Percentiles rank a stretch among this genome's conserved stretches.
These are phyloP conservation scores for Meiosimyza decipiens DNA, from an alignment of 2,888 invertebrate genomes.

Conservation along the genomic window DNA sequence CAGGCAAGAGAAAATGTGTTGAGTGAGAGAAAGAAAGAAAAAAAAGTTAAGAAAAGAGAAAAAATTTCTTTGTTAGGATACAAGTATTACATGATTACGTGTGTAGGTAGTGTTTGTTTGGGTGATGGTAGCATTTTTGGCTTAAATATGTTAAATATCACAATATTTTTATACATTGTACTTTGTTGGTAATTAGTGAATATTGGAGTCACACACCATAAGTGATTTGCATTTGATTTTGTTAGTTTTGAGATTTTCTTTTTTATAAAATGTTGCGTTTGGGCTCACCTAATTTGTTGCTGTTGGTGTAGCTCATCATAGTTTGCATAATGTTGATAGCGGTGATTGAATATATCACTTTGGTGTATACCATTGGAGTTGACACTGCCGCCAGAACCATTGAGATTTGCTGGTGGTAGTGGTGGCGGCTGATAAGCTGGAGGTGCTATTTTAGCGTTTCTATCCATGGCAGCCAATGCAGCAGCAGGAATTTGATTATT, in stretches of 20 bases:
- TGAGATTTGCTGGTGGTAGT: conserved; percentile 57
- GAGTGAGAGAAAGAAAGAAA: conserved; percentile 38
- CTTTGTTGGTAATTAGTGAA: not conserved
- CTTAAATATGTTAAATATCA: not conserved
- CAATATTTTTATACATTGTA: not conserved
- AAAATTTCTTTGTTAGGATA: not conserved
- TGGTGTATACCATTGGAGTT: conserved; percentile 60
- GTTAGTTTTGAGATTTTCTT: not conserved
- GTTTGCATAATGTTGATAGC: conserved; percentile 80
- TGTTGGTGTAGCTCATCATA: conserved; percentile 88
- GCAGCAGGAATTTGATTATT: conserved; percentile 58
- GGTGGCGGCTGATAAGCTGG: conserved; percentile 67
- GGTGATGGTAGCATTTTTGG: not conserved
- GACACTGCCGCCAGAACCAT: conserved; percentile 46
- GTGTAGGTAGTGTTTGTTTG: not conserved
- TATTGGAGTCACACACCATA: no score
- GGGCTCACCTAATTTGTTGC: conserved; percentile 81
- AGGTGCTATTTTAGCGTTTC: conserved; percentile 60
- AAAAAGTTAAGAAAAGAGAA: conserved; percentile 13
- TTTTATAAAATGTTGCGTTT: conserved; percentile 26
- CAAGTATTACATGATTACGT: conserved; percentile 2
- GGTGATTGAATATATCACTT: conserved; percentile 67
- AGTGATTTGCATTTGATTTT: no score
- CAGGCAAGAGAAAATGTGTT: conserved; percentile 33
- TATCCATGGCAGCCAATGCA: conserved; percentile 60